These are phyloP conservation scores for Altica lythri DNA, from an alignment of 2,888 invertebrate genomes.

Conservation along the genomic window DNA sequence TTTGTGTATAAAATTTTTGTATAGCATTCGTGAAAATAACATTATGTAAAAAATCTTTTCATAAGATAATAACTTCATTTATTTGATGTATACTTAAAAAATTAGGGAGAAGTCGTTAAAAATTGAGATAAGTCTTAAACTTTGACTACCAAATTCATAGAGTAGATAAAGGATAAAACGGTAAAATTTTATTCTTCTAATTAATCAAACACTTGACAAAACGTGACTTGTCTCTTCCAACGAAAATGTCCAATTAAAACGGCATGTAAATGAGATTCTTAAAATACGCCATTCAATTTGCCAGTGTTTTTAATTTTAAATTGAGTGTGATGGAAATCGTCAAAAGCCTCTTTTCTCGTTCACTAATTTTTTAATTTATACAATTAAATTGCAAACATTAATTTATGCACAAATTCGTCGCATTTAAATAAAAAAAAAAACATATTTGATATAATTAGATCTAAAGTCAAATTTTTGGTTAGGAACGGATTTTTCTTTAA, in stretches of 20 bases:
- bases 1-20: too few species aligned
- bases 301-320: slow-evolving; percentile 45
- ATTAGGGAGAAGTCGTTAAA: not conserved
- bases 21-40: too few species aligned
- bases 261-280: slow-evolving; percentile 48
- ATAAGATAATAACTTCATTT: not conserved
- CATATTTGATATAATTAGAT: too few species aligned
- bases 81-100: slow-evolving; percentile 2
- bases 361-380: slow-evolving; percentile 38
- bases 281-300: slow-evolving; percentile 44
- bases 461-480: too few species aligned
- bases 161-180: slow-evolving; percentile 23
- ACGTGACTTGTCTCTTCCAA: slow-evolving; percentile 46
- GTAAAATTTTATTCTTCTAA: slow-evolving; percentile 36
- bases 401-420: slow-evolving; percentile 19
- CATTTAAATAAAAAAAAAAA: slow-evolving; percentile 6
- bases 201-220: slow-evolving; percentile 39
- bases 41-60: too few species aligned
- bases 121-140: slow-evolving; percentile 1
- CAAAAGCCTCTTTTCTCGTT: slow-evolving; percentile 25
- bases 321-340: slow-evolving; percentile 35
- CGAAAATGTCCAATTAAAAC: slow-evolving; percentile 50
- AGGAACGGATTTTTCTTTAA: too few species aligned
- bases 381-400: slow-evolving; percentile 41
- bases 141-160: slow-evolving; percentile 6